Percentiles rank a stretch among this genome's conserved stretches.
Conservation (phyloP, 2,113 vertebrate species). For the Tupaia tana region DNA sequence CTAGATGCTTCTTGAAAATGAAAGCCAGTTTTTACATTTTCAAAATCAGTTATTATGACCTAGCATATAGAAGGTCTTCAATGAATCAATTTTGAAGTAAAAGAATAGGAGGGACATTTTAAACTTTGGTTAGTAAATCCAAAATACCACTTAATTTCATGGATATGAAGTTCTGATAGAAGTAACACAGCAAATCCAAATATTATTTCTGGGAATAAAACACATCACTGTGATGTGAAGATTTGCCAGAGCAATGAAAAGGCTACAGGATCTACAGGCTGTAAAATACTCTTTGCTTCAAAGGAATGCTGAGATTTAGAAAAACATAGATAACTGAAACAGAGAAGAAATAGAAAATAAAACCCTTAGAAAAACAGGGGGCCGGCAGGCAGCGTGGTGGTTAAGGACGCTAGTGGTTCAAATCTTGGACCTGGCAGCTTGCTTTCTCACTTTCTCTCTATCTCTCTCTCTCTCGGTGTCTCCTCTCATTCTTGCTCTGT, state of each 20-base stretch:
- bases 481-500: too few relatives aligned
- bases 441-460: too few relatives aligned
- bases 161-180: background rate
- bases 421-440: too few relatives aligned
- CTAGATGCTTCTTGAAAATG: background rate
- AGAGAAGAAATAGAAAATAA: slow-evolving; percentile 1
- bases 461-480: too few relatives aligned
- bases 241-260: background rate
- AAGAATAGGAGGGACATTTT: background rate
- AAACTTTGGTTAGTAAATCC: background rate
- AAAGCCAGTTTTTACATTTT: background rate
- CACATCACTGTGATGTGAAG: background rate
- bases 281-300: background rate
- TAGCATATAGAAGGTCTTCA: background rate
- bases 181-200: background rate
- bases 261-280: background rate
- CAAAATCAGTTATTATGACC: background rate
- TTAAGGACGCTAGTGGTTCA: too few relatives aligned
- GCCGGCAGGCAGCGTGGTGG: too few relatives aligned
- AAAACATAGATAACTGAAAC: background rate
- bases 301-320: slow-evolving; percentile 16
- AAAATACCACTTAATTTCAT: background rate
- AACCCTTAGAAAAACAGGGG: background rate
- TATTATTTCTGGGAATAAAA: slow-evolving; percentile 4
- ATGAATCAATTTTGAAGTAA: background rate